phyloP scores from a whole-genome alignment of 2,113 vertebrate species.

The Prolemur simus region DNA sequence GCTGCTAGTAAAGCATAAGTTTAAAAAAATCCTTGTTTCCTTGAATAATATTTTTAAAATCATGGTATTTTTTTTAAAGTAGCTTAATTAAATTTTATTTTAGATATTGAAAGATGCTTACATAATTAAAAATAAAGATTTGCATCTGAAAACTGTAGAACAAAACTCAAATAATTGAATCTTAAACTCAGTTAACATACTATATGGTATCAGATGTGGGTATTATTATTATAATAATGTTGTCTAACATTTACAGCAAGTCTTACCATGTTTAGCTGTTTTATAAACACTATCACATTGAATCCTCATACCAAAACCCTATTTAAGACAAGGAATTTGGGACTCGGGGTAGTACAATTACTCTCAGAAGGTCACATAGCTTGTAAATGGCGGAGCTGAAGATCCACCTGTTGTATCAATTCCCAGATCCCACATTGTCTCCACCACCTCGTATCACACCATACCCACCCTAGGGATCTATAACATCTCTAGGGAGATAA shows the following conservation, averaged over 20 bases:
- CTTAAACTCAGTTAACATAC: slow-evolving; percentile 17
- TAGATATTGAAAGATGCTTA: not conserved
- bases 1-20: not conserved
- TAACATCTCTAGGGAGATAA: not conserved
- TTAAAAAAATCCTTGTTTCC: not conserved
- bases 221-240: slow-evolving; percentile 2
- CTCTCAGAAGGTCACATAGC: not conserved
- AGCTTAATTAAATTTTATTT: slow-evolving; percentile 32
- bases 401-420: not conserved
- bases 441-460: not conserved
- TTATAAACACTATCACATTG: slow-evolving; percentile 13
- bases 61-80: slow-evolving; percentile 8
- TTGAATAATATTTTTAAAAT: slow-evolving; percentile 33
- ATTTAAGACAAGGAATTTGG: slow-evolving; percentile 36
- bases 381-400: slow-evolving; percentile 13
- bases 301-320: slow-evolving; percentile 45
- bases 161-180: slow-evolving; percentile 34
- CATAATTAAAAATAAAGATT: slow-evolving; percentile 10
- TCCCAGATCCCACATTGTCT: not conserved
- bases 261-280: not conserved
- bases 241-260: not conserved
- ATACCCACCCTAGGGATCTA: not conserved
- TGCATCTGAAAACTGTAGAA: slow-evolving; percentile 19
- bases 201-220: not conserved
- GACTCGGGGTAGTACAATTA: not conserved